A percentile compares a stretch with the other conserved stretches of the same genome.
These are phyloP conservation scores for Pteria penguin DNA, from an alignment of 2,888 invertebrate species.

Conservation along the genomic window DNA sequence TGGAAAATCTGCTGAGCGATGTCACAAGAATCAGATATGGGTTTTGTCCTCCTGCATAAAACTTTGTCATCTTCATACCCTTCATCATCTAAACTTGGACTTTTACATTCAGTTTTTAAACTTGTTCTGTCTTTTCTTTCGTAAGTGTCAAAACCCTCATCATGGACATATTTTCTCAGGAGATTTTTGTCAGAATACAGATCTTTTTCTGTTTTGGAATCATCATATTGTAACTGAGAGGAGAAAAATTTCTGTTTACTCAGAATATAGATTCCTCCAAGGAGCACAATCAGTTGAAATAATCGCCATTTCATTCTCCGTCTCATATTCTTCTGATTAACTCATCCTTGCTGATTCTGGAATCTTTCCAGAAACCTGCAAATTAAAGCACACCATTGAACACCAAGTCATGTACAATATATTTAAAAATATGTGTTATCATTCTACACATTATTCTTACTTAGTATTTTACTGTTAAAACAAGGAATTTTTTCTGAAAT, in stretches of 20 bases:
- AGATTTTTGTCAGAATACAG: neutral
- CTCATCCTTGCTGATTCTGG: too few species aligned
- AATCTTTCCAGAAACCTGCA: too few species aligned
- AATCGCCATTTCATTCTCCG: neutral
- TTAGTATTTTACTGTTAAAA: too few species aligned
- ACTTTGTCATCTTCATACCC: neutral
- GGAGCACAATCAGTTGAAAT: neutral
- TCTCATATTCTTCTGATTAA: too few species aligned
- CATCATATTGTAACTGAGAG: neutral
- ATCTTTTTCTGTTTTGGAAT: neutral
- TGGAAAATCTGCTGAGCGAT: slow-evolving; percentile 19
- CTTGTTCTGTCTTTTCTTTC: too few species aligned
- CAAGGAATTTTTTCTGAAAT: too few species aligned
- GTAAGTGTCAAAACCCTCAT: neutral
- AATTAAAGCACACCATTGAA: too few species aligned
- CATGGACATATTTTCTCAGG: neutral
- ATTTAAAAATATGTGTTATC: too few species aligned
- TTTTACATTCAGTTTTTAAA: neutral
- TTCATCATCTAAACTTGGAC: neutral
- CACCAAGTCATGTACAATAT: too few species aligned
- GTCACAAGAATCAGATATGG: slow-evolving; percentile 16
- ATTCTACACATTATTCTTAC: too few species aligned
- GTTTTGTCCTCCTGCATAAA: slow-evolving; percentile 8
- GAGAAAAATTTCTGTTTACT: neutral
- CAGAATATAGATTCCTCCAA: neutral